These are phyloP conservation scores for Tamias sibiricus DNA, from an alignment of 2,113 vertebrate species.

Conservation along the genomic window DNA sequence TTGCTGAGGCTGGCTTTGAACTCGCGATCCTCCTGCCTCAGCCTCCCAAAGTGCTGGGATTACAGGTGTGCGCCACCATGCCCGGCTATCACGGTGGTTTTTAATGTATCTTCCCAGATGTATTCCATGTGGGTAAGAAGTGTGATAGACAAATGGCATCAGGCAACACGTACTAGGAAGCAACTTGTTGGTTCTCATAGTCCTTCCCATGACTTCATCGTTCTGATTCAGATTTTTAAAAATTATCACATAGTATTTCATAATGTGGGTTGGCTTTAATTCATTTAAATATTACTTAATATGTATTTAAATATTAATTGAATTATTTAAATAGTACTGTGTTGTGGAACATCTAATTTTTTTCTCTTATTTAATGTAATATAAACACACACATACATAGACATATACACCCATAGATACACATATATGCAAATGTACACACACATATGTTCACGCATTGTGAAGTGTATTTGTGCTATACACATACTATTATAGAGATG, in stretches of 20 bases:
- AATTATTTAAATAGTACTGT: background rate
- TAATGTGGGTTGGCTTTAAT: background rate
- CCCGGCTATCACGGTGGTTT: background rate
- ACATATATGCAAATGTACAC: too few species aligned
- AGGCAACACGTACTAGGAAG: rapidly evolving
- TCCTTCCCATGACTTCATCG: background rate
- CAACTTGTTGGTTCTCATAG: background rate
- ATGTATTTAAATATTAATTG: background rate
- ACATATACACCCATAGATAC: too few species aligned
- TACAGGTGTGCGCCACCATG: too few species aligned
- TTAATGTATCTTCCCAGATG: background rate
- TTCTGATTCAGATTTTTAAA: background rate
- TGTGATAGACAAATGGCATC: rapidly evolving
- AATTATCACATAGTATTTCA: background rate
- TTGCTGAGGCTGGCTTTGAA: too few species aligned
- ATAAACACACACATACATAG: background rate
- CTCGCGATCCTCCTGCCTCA: too few species aligned
- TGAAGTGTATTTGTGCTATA: background rate
- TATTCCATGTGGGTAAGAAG: background rate
- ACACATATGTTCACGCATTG: background rate
- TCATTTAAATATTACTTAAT: background rate
- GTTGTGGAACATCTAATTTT: background rate
- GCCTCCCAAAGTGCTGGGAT: too few species aligned
- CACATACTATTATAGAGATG: background rate
- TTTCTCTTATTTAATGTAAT: background rate